Evolutionary conservation across 2,797 vertebrate genomes (phyloP), one percentile per base, ranked within the genome.

Genomic region (Numenius phaeopus): DNA sequence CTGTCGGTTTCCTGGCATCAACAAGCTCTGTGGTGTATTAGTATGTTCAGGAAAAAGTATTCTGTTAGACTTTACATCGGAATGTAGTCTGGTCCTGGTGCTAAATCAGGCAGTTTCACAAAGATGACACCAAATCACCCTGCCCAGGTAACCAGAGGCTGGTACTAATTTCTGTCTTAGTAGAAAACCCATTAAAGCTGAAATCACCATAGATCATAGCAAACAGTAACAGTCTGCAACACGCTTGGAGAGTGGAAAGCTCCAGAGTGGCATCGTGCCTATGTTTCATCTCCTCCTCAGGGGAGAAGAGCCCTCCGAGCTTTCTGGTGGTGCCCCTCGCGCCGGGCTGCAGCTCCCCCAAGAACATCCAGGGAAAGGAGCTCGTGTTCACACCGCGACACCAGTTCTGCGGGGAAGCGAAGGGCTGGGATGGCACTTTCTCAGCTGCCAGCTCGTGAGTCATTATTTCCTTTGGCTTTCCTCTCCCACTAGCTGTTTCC

Each of bases 401-500:
- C 85, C 24, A 19, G 14, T 34, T 82, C 75, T 78, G 4, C 46
- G 1, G 70, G 65, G 80, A 65, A 32, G 46, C 22, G 4, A 16
- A 78, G 87, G 75, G 50, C 58, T 66, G 1, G 32, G 95, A 73
- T 73, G 93, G 79, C 89, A 71, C 87, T 24, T 39, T 24, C 84
- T 40, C 71, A 30, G 71, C 90, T 94, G 82, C 93, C 91, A 66
- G 80, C 47, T 5, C 27, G 9, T 85, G 91, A 92, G 50, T 92
- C 91, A 89, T 32, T 77, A 44, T 95, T 90, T 85, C 91, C 91
- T 80, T 77, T 89, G 89, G 62, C 81, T 85, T 92, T 76, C 64
- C 64, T 69, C 73, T 85, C 83, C 58, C 59, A 79, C 57, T 23
- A n/a, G 19, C 69, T 54, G 64, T 64, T 93, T 86, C 90, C 88